Percentiles rank a stretch among this genome's conserved stretches.
Conservation (phyloP, 2,888 invertebrate genomes). For the Perizoma affinitatum region DNA sequence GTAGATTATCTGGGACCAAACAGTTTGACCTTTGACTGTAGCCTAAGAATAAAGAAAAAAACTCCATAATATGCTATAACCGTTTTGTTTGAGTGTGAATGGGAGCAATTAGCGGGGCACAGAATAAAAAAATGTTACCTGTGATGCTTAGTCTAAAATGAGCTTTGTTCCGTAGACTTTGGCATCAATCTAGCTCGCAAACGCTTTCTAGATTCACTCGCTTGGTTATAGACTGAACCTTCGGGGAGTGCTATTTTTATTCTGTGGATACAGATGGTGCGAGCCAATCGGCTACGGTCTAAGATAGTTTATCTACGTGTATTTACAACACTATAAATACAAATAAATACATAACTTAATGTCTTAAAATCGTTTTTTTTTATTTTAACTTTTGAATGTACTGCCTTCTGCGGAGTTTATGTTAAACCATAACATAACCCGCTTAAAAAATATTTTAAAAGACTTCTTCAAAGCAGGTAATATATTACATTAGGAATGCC, state of each 20-base stretch:
- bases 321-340: too few relatives aligned
- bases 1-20: neutral
- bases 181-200: neutral
- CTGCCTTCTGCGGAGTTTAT: too few relatives aligned
- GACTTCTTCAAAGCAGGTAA: too few relatives aligned
- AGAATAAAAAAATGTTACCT: slow-evolving; percentile 24
- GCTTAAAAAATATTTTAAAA: too few relatives aligned
- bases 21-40: slow-evolving; percentile 25
- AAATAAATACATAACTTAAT: too few relatives aligned
- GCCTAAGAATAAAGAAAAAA: slow-evolving; percentile 40
- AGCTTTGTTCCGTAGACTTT: neutral
- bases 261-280: slow-evolving; percentile 4
- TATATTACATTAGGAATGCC: too few relatives aligned
- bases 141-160: neutral
- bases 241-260: neutral
- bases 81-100: slow-evolving; percentile 51
- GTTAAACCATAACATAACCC: too few relatives aligned
- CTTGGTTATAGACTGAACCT: too few relatives aligned
- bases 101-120: slow-evolving; percentile 52
- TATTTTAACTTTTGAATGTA: too few relatives aligned
- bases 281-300: slow-evolving; percentile 1
- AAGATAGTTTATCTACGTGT: too few relatives aligned
- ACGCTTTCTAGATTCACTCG: too few relatives aligned
- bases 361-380: too few relatives aligned
- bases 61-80: slow-evolving; percentile 44